Conservation (phyloP, 1,140 invertebrate genomes). For the Palaemon carinicauda region DNA sequence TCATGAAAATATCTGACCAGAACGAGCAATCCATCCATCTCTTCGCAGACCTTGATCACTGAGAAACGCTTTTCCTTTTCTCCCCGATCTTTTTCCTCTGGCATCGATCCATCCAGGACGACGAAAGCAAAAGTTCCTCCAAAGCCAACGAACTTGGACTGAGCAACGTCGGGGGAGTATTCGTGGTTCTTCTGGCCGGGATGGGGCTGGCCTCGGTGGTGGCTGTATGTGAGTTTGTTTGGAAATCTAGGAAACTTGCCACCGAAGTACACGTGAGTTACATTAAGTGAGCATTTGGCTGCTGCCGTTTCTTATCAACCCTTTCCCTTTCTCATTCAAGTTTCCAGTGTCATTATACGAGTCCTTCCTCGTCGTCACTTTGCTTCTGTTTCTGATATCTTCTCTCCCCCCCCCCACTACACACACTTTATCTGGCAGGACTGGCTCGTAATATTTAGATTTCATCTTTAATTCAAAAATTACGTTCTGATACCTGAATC, state of each 20-base stretch:
- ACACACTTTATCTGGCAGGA: too few species aligned
- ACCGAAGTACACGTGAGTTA: constrained; percentile 61
- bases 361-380: too few species aligned
- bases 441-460: too few species aligned
- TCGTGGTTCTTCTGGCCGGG: constrained; percentile 67
- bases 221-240: constrained; percentile 65
- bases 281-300: background rate
- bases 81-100: background rate
- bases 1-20: too few species aligned
- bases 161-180: constrained; percentile 69
- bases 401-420: too few species aligned
- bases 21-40: background rate
- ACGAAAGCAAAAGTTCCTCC: constrained; percentile 39
- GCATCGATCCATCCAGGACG: background rate
- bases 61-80: background rate
- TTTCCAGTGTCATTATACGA: too few species aligned
- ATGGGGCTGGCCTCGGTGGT: constrained; percentile 63
- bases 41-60: background rate
- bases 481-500: too few species aligned
- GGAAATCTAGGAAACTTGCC: constrained; percentile 65
- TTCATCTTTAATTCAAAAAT: too few species aligned
- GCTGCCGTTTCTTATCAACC: too few species aligned
- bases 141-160: constrained; percentile 65
- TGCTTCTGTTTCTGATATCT: too few species aligned
- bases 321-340: too few species aligned